These are phyloP conservation scores for Caloenas nicobarica DNA, from an alignment of 2,113 vertebrate species.

Conservation along the genomic window DNA sequence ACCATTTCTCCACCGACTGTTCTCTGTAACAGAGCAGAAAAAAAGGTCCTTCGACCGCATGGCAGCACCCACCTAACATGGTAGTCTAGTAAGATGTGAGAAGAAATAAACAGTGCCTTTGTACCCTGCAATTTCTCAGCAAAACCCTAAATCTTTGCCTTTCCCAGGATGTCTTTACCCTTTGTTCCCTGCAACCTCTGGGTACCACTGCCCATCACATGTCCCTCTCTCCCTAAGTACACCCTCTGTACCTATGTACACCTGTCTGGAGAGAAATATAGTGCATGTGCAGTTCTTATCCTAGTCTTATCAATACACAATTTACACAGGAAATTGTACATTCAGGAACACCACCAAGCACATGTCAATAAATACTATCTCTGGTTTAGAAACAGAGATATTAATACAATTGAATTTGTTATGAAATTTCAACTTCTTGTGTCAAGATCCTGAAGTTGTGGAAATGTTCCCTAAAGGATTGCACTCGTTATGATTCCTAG, in stretches of 20 bases:
- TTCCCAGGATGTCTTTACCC: neutral
- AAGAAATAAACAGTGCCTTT: neutral
- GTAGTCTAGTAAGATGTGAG: neutral
- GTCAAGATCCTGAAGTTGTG: neutral
- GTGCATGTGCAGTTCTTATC: neutral
- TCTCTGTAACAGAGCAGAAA: neutral
- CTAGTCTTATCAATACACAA: neutral
- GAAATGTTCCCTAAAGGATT: neutral
- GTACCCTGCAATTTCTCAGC: neutral
- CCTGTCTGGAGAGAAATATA: neutral
- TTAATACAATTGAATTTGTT: neutral
- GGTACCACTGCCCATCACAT: neutral
- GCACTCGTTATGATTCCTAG: neutral
- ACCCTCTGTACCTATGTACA: too few species aligned
- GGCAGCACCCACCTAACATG: neutral
- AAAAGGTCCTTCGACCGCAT: neutral
- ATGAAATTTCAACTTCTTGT: neutral
- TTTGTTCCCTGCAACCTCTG: neutral
- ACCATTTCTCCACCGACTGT: neutral
- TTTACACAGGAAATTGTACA: neutral
- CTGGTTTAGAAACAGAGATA: neutral
- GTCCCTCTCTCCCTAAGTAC: neutral
- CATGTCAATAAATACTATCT: neutral
- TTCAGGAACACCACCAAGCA: neutral
- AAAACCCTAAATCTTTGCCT: neutral